Conservation (phyloP, 2,888 invertebrate species). For the Odontomyia ornata region DNA sequence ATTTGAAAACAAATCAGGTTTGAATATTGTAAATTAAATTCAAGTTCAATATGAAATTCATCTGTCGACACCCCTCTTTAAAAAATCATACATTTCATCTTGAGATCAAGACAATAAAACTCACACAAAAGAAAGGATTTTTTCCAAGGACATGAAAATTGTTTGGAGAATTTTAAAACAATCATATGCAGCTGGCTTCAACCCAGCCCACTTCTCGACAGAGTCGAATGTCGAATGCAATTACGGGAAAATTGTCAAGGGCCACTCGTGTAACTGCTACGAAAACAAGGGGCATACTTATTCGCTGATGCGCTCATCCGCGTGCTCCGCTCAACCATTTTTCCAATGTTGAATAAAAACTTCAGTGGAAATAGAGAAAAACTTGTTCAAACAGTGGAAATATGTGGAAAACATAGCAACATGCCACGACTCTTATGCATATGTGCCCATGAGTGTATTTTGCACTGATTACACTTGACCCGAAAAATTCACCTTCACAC, state of each 20-base stretch:
- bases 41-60: no score
- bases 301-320: background rate
- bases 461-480: slow-evolving; percentile 36
- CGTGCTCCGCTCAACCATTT: background rate
- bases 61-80: no score
- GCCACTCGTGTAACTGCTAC: slow-evolving; percentile 16
- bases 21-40: no score
- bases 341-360: background rate
- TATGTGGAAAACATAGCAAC: background rate
- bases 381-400: background rate
- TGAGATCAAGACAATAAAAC: no score
- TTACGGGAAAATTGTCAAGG: slow-evolving; percentile 29
- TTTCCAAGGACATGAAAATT: no score
- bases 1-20: no score
- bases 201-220: no score
- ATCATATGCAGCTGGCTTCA: no score
- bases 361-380: background rate
- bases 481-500: background rate
- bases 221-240: background rate
- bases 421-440: background rate
- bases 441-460: background rate
- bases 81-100: no score
- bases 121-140: no score
- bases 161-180: no score
- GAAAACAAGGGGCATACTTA: slow-evolving; percentile 4